Conservation (phyloP, 2,113 vertebrate species). For the Hiodon alosoides region DNA sequence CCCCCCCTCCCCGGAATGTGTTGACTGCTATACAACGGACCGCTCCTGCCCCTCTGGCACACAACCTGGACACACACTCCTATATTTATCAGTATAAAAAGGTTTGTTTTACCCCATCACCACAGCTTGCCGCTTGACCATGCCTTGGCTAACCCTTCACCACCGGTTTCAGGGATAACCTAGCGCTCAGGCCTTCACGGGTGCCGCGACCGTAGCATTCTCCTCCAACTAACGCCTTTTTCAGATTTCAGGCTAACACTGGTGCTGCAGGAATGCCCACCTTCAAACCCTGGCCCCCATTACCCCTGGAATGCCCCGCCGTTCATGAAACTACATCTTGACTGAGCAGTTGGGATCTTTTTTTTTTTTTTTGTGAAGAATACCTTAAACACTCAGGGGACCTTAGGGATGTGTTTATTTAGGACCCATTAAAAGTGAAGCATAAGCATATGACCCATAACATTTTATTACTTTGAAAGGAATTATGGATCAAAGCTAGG, state of each 20-base stretch:
- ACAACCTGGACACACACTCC: conserved; percentile 20
- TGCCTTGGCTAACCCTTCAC: neutral
- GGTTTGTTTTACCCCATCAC: conserved; percentile 33
- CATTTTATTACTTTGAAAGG: too few species aligned
- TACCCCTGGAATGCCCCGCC: neutral
- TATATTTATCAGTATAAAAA: conserved; percentile 40
- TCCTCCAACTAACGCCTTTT: neutral
- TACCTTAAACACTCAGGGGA: too few species aligned
- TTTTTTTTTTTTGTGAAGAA: too few species aligned
- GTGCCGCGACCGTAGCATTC: neutral
- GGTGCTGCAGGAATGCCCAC: neutral
- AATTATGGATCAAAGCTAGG: too few species aligned
- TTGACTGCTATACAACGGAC: conserved; percentile 11
- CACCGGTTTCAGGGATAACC: neutral
- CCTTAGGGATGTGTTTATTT: too few species aligned
- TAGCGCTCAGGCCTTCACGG: neutral
- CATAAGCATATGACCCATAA: too few species aligned
- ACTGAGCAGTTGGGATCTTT: too few species aligned
- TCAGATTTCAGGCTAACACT: neutral
- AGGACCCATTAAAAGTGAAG: too few species aligned
- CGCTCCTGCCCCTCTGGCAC: neutral
- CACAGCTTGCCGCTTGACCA: neutral
- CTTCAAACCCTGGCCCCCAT: neutral
- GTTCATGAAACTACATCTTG: too few species aligned
- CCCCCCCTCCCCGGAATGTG: neutral